Conservation (phyloP, 1,140 invertebrate genomes). For the Lethrus apterus region DNA sequence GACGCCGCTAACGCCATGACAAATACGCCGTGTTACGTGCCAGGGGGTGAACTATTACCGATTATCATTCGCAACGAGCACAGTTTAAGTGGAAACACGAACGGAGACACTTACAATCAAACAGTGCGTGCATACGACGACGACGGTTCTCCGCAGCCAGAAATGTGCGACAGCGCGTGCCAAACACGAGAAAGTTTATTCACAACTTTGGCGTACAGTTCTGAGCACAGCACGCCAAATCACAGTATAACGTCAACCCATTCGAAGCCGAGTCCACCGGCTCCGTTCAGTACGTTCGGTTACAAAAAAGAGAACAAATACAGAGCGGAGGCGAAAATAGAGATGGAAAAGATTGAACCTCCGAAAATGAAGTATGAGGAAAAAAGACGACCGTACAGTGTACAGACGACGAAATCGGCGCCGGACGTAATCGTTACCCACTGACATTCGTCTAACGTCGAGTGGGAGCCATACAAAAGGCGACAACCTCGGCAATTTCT, state of each 20-base stretch:
- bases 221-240: constrained; percentile 31
- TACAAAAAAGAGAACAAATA: constrained; percentile 46
- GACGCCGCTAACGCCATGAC: constrained; percentile 24
- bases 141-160: constrained; percentile 46
- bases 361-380: constrained; percentile 6
- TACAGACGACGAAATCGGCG: constrained; percentile 74
- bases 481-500: constrained; percentile 46
- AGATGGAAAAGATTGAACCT: constrained; percentile 45
- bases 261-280: constrained; percentile 37
- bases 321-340: constrained; percentile 58
- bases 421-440: constrained; percentile 81
- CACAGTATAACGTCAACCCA: constrained; percentile 31
- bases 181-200: constrained; percentile 73
- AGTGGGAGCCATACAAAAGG: constrained; percentile 52
- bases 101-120: constrained; percentile 34
- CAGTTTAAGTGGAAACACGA: constrained; percentile 20
- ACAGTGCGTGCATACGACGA: constrained; percentile 25
- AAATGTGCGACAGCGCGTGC: constrained; percentile 70
- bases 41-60: constrained; percentile 43
- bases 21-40: constrained; percentile 44
- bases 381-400: constrained; percentile 53
- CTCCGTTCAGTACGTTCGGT: constrained; percentile 40
- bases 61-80: constrained; percentile 39
- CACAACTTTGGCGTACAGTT: constrained; percentile 38
- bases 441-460: constrained; percentile 52